Percentiles rank a stretch among this genome's conserved stretches.
These are phyloP conservation scores for Nephrotoma appendiculata DNA, from an alignment of 2,888 invertebrate genomes.

Conservation along the genomic window DNA sequence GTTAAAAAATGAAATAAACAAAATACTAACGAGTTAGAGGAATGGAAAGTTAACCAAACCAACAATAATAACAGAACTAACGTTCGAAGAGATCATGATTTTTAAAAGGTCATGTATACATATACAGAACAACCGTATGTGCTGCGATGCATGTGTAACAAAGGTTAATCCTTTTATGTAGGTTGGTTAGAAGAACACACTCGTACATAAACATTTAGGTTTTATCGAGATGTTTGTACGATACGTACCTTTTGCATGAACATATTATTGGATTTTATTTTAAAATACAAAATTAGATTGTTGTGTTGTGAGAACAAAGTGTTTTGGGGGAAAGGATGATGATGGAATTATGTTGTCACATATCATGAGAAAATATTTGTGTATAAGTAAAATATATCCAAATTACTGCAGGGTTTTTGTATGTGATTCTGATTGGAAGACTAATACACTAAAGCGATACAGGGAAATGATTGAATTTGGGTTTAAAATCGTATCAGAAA, in stretches of 20 bases:
- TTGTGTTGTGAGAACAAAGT: not conserved
- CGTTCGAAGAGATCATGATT: not conserved
- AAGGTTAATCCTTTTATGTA: not conserved
- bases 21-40: not conserved
- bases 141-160: not conserved
- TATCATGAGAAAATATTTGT: not conserved
- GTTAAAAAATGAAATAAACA: not conserved
- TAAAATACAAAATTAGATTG: not conserved
- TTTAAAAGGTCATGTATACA: not conserved
- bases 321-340: not conserved
- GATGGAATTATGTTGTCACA: not conserved
- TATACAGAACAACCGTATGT: not conserved
- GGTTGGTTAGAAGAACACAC: not conserved
- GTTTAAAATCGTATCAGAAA: not conserved
- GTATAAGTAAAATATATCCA: not conserved
- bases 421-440: not conserved
- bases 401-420: not conserved
- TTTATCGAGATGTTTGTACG: not conserved
- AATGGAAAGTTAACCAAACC: not conserved
- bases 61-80: not conserved
- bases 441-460: not conserved
- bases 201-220: not conserved
- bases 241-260: not conserved
- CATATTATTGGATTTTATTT: not conserved
- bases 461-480: not conserved